Conservation (phyloP, 1,140 invertebrate species). For the Xylocopa sonorina region DNA sequence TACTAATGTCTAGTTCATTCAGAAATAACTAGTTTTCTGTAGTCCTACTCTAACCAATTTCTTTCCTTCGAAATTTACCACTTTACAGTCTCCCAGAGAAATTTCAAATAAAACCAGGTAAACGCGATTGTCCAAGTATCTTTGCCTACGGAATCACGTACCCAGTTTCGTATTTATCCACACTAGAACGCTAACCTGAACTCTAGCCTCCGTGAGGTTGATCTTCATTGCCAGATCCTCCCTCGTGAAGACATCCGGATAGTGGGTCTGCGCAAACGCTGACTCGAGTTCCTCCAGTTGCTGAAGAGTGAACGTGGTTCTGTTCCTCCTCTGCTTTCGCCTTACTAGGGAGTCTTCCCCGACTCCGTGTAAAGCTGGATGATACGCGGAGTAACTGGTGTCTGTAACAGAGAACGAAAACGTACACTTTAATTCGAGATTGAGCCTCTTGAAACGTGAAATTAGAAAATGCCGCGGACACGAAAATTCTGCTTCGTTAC, state of each 20-base stretch:
- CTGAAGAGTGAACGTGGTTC: conserved; percentile 98
- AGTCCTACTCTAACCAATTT: too few species aligned
- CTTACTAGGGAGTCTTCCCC: conserved; percentile 97
- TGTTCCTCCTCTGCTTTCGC: conserved; percentile 96
- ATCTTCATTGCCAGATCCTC: conserved; percentile 99
- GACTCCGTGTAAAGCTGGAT: conserved; percentile 92
- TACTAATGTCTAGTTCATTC: too few species aligned
- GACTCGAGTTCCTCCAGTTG: conserved; percentile 98
- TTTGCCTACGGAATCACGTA: not conserved
- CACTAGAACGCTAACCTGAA: conserved; percentile 88
- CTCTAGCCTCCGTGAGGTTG: conserved; percentile 97
- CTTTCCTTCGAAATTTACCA: too few species aligned
- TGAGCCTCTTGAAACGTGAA: too few species aligned
- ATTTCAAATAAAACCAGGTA: too few species aligned
- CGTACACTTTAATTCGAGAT: not conserved
- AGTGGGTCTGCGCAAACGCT: conserved; percentile 98
- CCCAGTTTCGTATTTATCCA: conserved; percentile 1
- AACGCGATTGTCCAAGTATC: not conserved
- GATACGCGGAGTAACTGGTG: conserved; percentile 92
- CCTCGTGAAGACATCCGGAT: conserved; percentile 98
- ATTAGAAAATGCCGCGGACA: too few species aligned
- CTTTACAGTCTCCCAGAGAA: too few species aligned
- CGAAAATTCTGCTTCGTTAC: not conserved
- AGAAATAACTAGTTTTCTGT: too few species aligned
- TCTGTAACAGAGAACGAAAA: conserved; percentile 83